A percentile compares a stretch with the other conserved stretches of the same genome.
phyloP scores from a whole-genome alignment of 2,113 vertebrate species.

The Xenopus borealis region DNA sequence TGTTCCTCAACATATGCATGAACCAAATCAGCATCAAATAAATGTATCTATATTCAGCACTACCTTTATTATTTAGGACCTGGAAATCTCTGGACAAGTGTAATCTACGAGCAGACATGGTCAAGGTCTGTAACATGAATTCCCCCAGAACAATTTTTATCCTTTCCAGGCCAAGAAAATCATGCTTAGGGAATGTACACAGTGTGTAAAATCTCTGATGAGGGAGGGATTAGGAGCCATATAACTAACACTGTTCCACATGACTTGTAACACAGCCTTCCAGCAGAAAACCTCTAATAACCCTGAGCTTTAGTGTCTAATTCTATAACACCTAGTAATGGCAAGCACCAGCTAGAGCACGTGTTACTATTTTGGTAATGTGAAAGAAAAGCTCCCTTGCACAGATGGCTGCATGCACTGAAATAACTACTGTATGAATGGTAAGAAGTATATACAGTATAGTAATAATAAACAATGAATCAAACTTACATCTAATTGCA shows the following conservation, averaged over 20 bases:
- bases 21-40: too few relatives aligned
- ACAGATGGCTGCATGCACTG: fast-evolving
- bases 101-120: too few relatives aligned
- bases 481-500: too few relatives aligned
- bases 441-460: too few relatives aligned
- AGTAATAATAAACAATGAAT: too few relatives aligned
- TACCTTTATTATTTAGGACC: too few relatives aligned
- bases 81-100: too few relatives aligned
- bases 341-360: neutral
- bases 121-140: too few relatives aligned
- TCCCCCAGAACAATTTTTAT: too few relatives aligned
- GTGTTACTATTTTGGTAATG: neutral
- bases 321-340: neutral
- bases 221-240: constrained; percentile 8
- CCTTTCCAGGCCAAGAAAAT: neutral
- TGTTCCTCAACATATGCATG: too few relatives aligned
- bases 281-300: constrained; percentile 3
- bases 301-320: neutral
- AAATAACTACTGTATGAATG: constrained; percentile 21
- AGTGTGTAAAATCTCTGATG: neutral
- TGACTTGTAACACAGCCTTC: neutral
- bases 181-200: neutral
- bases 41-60: too few relatives aligned
- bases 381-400: constrained; percentile 5
- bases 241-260: neutral